phyloP scores from a whole-genome alignment of 2,797 vertebrate genomes.

The Lophotriccus pileatus region DNA sequence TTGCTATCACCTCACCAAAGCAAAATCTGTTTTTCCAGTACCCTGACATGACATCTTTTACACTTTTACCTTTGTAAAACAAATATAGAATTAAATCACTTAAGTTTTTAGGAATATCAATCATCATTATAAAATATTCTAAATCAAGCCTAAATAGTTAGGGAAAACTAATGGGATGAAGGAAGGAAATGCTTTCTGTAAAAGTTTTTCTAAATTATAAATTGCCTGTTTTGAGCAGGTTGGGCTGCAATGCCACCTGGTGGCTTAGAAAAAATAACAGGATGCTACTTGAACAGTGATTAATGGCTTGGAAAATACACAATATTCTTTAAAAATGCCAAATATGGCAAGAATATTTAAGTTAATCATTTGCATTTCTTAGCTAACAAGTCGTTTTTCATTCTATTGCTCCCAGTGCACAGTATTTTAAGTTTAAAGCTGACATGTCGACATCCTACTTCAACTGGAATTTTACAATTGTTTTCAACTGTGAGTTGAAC shows the following conservation, averaged over 20 bases:
- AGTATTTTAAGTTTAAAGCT: slow-evolving; percentile 10
- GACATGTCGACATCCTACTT: neutral
- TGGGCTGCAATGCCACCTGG: slow-evolving; percentile 82
- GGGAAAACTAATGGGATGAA: neutral
- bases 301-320: neutral
- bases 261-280: slow-evolving; percentile 56
- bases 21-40: neutral
- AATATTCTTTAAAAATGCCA: slow-evolving; percentile 35
- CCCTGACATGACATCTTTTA: neutral
- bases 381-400: neutral
- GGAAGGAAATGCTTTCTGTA: neutral
- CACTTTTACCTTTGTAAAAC: neutral
- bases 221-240: slow-evolving; percentile 45
- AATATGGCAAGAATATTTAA: neutral
- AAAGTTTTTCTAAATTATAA: neutral
- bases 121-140: neutral
- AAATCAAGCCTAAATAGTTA: neutral
- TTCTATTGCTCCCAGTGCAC: neutral
- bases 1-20: neutral
- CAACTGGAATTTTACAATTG: neutral
- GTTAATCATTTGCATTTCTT: neutral
- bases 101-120: neutral
- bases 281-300: neutral
- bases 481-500: slow-evolving; percentile 44
- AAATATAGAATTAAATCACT: neutral